Percentiles rank a stretch among this genome's conserved stretches.
phyloP scores from a whole-genome alignment of 2,888 invertebrate species.

The Trachelus tabidus region DNA sequence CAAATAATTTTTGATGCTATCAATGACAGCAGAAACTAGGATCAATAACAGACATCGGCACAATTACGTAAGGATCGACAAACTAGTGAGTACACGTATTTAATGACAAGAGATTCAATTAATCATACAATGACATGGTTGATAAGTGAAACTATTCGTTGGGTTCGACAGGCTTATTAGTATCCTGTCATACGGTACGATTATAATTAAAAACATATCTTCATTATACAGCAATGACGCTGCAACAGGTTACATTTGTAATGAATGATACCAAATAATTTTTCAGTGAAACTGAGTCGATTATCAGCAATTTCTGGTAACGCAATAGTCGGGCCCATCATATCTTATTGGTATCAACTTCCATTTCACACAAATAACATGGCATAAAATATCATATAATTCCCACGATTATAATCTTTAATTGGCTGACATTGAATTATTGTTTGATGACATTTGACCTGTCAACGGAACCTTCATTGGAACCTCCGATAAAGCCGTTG shows the following conservation, averaged over 20 bases:
- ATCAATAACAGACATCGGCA: neutral
- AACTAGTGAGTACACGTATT: neutral
- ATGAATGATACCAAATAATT: neutral
- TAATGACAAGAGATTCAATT: neutral
- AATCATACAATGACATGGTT: neutral
- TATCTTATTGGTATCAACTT: neutral
- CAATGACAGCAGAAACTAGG: neutral
- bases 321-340: neutral
- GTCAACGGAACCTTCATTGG: too few species aligned
- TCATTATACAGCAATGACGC: neutral
- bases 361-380: neutral
- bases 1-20: neutral
- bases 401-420: neutral
- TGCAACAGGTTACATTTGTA: neutral
- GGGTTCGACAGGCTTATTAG: neutral
- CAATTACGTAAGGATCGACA: neutral
- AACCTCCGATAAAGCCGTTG: accelerated
- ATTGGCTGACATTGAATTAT: neutral
- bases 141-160: neutral
- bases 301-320: neutral
- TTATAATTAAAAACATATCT: neutral
- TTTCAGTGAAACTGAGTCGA: neutral
- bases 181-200: neutral
- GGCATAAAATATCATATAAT: neutral
- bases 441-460: neutral